These are phyloP conservation scores for Deroptyus accipitrinus DNA, from an alignment of 2,113 vertebrate genomes.

Conservation along the genomic window DNA sequence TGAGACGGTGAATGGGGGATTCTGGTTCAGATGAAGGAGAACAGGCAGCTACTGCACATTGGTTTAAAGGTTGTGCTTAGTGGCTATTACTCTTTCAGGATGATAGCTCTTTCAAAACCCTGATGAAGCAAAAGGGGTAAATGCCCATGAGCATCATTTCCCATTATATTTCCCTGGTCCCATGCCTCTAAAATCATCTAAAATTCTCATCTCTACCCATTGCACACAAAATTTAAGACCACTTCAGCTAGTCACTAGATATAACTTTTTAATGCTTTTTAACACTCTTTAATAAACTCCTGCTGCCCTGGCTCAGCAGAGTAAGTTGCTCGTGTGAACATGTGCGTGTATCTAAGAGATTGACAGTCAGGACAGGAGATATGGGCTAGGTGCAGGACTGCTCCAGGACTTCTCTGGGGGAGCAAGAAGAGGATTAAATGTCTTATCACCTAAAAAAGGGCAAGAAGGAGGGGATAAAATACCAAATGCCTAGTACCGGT, in stretches of 20 bases:
- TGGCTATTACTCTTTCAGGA: neutral
- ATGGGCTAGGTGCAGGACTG: neutral
- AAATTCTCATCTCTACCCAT: neutral
- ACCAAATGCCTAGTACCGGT: constrained; percentile 67
- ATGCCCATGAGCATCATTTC: neutral
- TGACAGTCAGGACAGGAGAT: neutral
- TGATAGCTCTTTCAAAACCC: neutral
- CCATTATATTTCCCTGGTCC: neutral
- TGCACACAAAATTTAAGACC: neutral
- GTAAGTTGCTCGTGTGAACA: neutral
- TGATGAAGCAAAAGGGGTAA: neutral
- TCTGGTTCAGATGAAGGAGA: neutral
- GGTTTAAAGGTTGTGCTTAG: neutral
- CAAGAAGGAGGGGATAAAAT: neutral
- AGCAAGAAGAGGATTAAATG: neutral
- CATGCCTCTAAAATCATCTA: neutral
- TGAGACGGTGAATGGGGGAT: neutral
- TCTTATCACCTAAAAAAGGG: neutral
- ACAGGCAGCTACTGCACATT: neutral
- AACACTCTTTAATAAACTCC: neutral
- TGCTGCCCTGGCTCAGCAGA: neutral
- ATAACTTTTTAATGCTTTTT: neutral
- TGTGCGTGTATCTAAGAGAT: neutral
- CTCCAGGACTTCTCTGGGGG: neutral
- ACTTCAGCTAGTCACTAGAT: neutral